These are phyloP conservation scores for cat (Felis catus) DNA, from an alignment of 2,113 vertebrate genomes.

Conservation along the genomic window F.catus_Fca126_mat1.0 CM031415.1:150877001-150877500, in stretches of 20 bases:
- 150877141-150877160: neutral
- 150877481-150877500: slow-evolving; percentile 7
- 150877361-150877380: neutral
- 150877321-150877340: neutral
- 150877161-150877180: neutral
- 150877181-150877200: neutral
- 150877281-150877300: neutral
- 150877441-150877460: neutral
- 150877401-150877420: slow-evolving; percentile 48
- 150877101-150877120: neutral
- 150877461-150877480: slow-evolving; percentile 11
- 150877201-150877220: neutral
- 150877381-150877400: slow-evolving; percentile 30
- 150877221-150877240: neutral
- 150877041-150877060: neutral
- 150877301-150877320: neutral
- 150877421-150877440: neutral
- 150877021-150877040: neutral
- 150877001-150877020: neutral
- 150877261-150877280: neutral
- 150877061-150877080: neutral
- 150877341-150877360: slow-evolving; percentile 27
- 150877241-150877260: neutral
- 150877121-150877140: neutral
- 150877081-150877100: neutral